Base-by-base conservation (phyloP, 2,113 vertebrate genomes). In the Phasianus colchicus region DNA sequence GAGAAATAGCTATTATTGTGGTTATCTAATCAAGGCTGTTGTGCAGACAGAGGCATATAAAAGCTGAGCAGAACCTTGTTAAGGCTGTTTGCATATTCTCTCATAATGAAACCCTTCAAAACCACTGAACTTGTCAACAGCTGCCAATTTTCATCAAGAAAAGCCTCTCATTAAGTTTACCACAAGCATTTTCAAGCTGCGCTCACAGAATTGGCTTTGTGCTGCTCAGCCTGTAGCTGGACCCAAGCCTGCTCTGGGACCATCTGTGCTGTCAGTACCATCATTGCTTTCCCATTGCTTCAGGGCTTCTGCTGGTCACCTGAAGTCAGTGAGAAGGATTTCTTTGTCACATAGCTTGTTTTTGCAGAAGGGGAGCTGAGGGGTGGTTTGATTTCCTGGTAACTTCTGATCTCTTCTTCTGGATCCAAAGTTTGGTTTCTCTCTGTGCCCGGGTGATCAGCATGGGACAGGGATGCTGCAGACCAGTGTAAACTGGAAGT, bases 81-180 rank as follows among this genome's bases (percentile, higher is more conserved):
- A 71, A 78, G 43, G 47, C 42, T 69, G 60, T 86, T 85, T 80
- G 36, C 43, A 52, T 75, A 80, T 76, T 91, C 48, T 34, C 11
- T 93, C 52, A 42, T 10, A 83, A 57, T 36, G 22, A 4, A 11
- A 5, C 12, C 32, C 65, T 77, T 77, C 78, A 77, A 47, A 93
- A 75, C 40, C 61, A 42, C 77, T 67, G 81, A 76, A 43, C 76
- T 88, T 72, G 47, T 71, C 66, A 91, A 27, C 70, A 92, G 30
- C 60, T 93, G 79, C 60, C 84, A 74, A 54, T 93, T 79, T 83
- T 81, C 61, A 92, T 92, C 75, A 79, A 78, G 60, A 69, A 90
- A 92, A 93, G 2, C n/a, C 42, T 83, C 65, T 73, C 34, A 72
- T 91, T 74, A 83, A 72, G 9, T 69, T 75, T 25, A 48, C n/a